A percentile compares a stretch with the other conserved stretches of the same genome.
Conservation (phyloP, 2,888 invertebrate species). For the Plebejus anna region DNA sequence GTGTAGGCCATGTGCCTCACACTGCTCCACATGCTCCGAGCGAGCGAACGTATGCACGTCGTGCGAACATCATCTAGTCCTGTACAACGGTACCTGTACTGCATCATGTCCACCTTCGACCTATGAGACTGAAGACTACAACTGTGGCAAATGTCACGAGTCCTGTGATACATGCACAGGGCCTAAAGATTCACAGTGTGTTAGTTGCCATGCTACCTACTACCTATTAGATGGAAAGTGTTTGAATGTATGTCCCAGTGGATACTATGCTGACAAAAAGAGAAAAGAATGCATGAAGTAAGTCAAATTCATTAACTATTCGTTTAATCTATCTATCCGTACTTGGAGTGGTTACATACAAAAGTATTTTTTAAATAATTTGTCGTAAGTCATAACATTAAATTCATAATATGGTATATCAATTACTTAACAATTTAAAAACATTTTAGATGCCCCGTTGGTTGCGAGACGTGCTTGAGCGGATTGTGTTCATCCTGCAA, state of each 20-base stretch:
- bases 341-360: background rate
- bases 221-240: conserved; percentile 87
- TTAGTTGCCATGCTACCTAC: conserved; percentile 87
- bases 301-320: conserved; percentile 41
- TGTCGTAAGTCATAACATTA: background rate
- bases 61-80: conserved; percentile 92
- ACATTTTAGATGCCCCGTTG: conserved; percentile 82
- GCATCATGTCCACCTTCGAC: conserved; percentile 90
- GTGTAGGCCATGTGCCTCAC: conserved; percentile 91
- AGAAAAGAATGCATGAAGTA: conserved; percentile 87
- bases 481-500: conserved; percentile 87
- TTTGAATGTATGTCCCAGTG: conserved; percentile 84
- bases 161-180: conserved; percentile 91
- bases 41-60: conserved; percentile 90
- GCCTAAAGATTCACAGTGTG: conserved; percentile 87
- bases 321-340: background rate
- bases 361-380: background rate
- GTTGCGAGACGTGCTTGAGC: conserved; percentile 87
- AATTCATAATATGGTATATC: background rate
- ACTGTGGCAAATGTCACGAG: conserved; percentile 88
- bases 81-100: conserved; percentile 89
- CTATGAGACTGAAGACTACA: conserved; percentile 92
- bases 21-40: conserved; percentile 92
- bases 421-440: background rate
- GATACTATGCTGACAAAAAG: conserved; percentile 88